phyloP scores from a whole-genome alignment of 2,888 invertebrate genomes.

The Apotomis capreana region DNA sequence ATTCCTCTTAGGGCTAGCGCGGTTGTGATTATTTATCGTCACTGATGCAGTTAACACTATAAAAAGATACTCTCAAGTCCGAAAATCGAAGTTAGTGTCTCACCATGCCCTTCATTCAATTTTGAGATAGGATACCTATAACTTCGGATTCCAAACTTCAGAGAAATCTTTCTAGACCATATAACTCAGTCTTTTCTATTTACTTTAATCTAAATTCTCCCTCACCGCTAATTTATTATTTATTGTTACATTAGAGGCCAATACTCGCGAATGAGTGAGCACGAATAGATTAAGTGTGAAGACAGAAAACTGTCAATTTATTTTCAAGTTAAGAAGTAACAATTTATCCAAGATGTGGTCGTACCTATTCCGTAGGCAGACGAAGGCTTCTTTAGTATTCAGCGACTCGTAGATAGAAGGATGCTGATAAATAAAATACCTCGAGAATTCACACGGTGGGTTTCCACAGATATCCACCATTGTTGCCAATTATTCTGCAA shows the following conservation, averaged over 20 bases:
- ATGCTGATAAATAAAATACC: conserved; percentile 29
- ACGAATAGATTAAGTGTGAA: too few relatives aligned
- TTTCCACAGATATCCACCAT: conserved; percentile 17
- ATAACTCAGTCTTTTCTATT: too few relatives aligned
- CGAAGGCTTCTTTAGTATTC: conserved; percentile 21
- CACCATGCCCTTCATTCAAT: too few relatives aligned
- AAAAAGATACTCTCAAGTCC: not conserved
- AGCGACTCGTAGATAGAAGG: conserved; percentile 13
- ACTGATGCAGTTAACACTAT: not conserved
- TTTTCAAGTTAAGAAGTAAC: not conserved
- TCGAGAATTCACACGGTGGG: conserved; percentile 27
- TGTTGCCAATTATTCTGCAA: conserved; percentile 23
- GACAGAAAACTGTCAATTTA: not conserved
- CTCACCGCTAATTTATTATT: too few relatives aligned
- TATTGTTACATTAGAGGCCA: too few relatives aligned
- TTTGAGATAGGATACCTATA: too few relatives aligned
- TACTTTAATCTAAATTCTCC: too few relatives aligned
- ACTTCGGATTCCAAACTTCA: too few relatives aligned
- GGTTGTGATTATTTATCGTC: conserved; percentile 8
- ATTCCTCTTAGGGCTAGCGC: conserved; percentile 9
- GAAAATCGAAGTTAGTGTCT: too few relatives aligned
- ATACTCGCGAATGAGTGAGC: too few relatives aligned
- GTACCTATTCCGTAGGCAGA: not conserved
- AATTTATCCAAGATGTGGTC: conserved; percentile 1
- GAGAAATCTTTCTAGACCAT: too few relatives aligned